phyloP scores from a whole-genome alignment of 2,888 invertebrate species.

The Ochlodes sylvanus region DNA sequence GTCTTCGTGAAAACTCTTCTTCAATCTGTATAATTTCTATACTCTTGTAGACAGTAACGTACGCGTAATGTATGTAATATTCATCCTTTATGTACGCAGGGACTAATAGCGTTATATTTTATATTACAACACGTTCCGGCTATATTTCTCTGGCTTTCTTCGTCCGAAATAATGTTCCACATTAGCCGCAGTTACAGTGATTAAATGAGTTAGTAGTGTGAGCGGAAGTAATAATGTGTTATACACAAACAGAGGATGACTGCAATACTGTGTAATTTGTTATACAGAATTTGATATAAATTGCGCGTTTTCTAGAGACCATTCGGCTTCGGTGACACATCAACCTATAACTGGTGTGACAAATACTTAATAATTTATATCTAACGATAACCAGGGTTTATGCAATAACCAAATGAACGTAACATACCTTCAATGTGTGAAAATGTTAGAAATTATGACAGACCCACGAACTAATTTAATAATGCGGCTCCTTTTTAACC shows the following conservation, averaged over 20 bases:
- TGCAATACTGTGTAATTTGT: conserved; percentile 12
- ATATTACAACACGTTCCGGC: conserved; percentile 67
- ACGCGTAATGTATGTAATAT: background rate
- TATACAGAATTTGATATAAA: background rate
- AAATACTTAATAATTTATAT: too few relatives aligned
- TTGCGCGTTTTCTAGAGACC: too few relatives aligned
- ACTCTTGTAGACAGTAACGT: background rate
- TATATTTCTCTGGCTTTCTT: conserved; percentile 75
- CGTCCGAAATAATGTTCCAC: conserved; percentile 74
- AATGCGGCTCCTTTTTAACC: too few relatives aligned
- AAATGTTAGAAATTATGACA: too few relatives aligned
- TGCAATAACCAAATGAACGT: too few relatives aligned
- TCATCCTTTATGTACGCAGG: conserved; percentile 33
- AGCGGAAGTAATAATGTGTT: conserved; percentile 69
- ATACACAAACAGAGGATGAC: conserved; percentile 47
- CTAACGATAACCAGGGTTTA: too few relatives aligned
- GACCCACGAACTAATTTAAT: too few relatives aligned
- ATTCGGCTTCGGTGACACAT: too few relatives aligned
- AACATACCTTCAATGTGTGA: too few relatives aligned
- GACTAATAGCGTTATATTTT: conserved; percentile 61
- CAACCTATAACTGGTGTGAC: too few relatives aligned
- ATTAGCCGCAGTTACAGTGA: conserved; percentile 82
- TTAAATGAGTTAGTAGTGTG: conserved; percentile 72
- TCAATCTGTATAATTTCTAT: background rate
- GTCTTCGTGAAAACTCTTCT: background rate